Conservation (phyloP, 1,140 invertebrate species). For the Oscheius sp. region DNA sequence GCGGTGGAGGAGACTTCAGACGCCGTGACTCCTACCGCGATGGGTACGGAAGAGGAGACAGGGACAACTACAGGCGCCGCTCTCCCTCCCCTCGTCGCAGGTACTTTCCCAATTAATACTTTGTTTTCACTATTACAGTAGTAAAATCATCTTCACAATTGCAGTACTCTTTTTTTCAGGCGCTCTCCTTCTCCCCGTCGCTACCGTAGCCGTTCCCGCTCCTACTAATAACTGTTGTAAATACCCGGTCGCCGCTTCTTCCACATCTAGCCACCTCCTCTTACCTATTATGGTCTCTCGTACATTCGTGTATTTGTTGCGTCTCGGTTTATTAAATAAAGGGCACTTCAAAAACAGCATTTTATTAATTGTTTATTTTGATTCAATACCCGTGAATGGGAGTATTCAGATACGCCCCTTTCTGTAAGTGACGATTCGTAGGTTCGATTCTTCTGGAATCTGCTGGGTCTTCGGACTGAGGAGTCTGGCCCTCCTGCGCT, state of each 20-base stretch:
- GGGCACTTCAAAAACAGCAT: not conserved
- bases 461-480: not conserved
- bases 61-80: constrained; percentile 55
- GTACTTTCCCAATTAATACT: too few relatives aligned
- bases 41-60: constrained; percentile 57
- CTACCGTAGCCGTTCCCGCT: constrained; percentile 64
- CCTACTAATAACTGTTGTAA: constrained; percentile 28
- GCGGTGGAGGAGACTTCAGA: constrained; percentile 36
- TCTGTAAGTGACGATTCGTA: not conserved
- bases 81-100: not conserved
- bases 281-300: not conserved
- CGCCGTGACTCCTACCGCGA: constrained; percentile 36
- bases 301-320: not conserved
- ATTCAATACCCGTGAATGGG: too few relatives aligned
- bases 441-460: not conserved
- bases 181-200: constrained; percentile 63
- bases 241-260: too few relatives aligned
- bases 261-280: not conserved
- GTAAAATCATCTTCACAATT: too few relatives aligned
- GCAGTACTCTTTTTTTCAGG: not conserved
- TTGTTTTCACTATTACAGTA: too few relatives aligned
- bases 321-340: constrained; percentile 2
- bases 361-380: not conserved
- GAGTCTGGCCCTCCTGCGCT: not conserved
- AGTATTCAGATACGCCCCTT: not conserved